Base-by-base conservation (phyloP, 2,888 invertebrate genomes). In the Argyra leucocephala region DNA sequence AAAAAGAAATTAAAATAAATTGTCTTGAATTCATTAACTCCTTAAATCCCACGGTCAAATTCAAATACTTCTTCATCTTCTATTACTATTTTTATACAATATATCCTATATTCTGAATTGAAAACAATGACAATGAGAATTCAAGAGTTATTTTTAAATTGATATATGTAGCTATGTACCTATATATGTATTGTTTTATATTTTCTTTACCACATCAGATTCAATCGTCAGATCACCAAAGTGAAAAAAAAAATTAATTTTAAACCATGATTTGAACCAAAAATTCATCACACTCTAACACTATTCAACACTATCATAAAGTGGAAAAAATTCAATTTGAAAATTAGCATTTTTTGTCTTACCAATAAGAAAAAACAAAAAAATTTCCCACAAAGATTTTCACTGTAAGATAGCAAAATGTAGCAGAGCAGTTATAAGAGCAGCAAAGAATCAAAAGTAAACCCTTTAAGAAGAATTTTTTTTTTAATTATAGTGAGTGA, bases 1-100 rank as follows among this genome's bases (percentile, higher is more conserved):
- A 21, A 65, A 62, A 64, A 66, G 58, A 63, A 67, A 67, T 63
- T 57, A 65, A 64, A 67, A 21, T n/a, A 15, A 18, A 57, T 18
- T 22, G 22, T 48, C n/a, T 48, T 48, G 48, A 48, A 48, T 48
- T 48, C 15, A 48, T 48, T n/a, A 48, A 48, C 64, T 66, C 63
- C 65, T 65, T 64, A 36, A 48, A 66, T 67, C 68, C 66, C 68
- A 68, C 68, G 68, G 65, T 65, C 61, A 61, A 63, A 66, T 66
- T 66, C 57, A 68, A 66, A 66, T 68, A 65, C 5, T 12, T 48
- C 48, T 37, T 5, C 48, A 18, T 4, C 18, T 37, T 37, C 2
- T 15, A 9, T 37, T 37, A 37, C 15, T 37, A 10, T 37, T 12
- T 26, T 6, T 37, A 37, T 37, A 37, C 5, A 10, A 48, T 48